Evolutionary conservation across 2,888 invertebrate genomes (phyloP).

Genomic region (Eutolmus rufibarbis): DNA sequence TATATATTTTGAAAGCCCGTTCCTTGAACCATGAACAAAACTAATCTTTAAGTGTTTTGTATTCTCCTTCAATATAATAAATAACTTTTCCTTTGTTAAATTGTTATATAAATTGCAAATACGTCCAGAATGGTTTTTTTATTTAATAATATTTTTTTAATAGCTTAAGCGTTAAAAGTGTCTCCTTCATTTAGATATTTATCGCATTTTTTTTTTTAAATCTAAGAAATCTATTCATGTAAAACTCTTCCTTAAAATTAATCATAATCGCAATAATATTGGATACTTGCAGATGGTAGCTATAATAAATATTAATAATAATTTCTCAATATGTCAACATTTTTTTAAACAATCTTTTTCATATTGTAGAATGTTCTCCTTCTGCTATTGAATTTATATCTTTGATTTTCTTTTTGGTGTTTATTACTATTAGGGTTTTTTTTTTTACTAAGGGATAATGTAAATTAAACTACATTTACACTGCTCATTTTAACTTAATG

Average conservation of each 20-base stretch:
- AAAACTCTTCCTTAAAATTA: slow-evolving; percentile 24
- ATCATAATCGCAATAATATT: slow-evolving; percentile 1
- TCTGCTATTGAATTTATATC: neutral
- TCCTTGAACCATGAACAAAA: neutral
- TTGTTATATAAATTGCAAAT: neutral
- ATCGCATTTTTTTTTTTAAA: neutral
- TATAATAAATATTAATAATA: neutral
- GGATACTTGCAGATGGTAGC: neutral
- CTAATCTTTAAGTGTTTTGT: neutral
- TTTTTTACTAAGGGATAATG: neutral
- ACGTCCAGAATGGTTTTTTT: slow-evolving; percentile 5
- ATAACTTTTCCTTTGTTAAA: neutral
- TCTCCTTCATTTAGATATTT: neutral
- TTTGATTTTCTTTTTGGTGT: neutral
- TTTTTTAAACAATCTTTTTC: neutral
- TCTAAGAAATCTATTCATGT: slow-evolving; percentile 13
- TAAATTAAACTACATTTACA: neutral
- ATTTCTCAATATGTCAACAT: neutral
- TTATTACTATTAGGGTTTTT: neutral
- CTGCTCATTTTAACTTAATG: neutral
- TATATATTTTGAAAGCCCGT: neutral
- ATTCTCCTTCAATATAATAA: neutral
- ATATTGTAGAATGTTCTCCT: neutral
- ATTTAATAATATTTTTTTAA: neutral
- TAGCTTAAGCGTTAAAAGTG: neutral